Evolutionary conservation across 2,888 invertebrate genomes (phyloP).

Genomic region (Baronia brevicornis): DNA sequence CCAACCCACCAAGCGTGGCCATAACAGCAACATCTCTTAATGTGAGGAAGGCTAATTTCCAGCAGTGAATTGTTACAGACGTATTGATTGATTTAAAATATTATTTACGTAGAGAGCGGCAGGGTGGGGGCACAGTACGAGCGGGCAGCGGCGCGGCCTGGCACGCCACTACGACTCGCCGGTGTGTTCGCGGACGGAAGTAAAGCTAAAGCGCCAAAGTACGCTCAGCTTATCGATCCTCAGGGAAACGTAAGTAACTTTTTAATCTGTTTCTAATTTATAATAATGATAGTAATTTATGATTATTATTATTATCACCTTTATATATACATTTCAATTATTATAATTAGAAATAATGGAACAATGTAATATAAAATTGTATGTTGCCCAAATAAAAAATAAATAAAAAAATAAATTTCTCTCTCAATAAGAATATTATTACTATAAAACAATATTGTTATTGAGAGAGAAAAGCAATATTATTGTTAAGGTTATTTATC

Average conservation of each 20-base stretch:
- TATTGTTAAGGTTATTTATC: no score
- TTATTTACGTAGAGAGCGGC: slow-evolving; percentile 41
- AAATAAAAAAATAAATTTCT: no score
- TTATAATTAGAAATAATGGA: no score
- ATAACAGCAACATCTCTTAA: slow-evolving; percentile 9
- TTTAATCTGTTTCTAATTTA: slow-evolving; percentile 1
- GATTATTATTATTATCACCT: background rate
- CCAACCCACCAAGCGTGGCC: no score
- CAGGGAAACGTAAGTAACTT: slow-evolving; percentile 79
- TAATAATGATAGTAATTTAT: background rate
- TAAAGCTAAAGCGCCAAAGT: slow-evolving; percentile 74
- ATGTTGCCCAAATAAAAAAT: no score
- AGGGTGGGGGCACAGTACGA: slow-evolving; percentile 75
- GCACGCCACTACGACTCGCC: slow-evolving; percentile 82
- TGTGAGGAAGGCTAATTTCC: slow-evolving; percentile 5
- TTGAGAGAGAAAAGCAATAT: no score
- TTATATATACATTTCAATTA: slow-evolving; percentile 6
- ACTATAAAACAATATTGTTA: no score
- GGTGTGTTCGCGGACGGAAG: slow-evolving; percentile 85
- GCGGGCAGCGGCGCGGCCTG: slow-evolving; percentile 81
- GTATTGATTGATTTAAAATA: slow-evolving; percentile 1
- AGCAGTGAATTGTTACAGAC: no score
- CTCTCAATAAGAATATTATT: no score
- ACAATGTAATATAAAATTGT: no score
- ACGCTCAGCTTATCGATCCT: slow-evolving; percentile 83